Base-by-base conservation (phyloP, 64 coral and sea anemone species). In the Stichodactyla mertensii region DNA sequence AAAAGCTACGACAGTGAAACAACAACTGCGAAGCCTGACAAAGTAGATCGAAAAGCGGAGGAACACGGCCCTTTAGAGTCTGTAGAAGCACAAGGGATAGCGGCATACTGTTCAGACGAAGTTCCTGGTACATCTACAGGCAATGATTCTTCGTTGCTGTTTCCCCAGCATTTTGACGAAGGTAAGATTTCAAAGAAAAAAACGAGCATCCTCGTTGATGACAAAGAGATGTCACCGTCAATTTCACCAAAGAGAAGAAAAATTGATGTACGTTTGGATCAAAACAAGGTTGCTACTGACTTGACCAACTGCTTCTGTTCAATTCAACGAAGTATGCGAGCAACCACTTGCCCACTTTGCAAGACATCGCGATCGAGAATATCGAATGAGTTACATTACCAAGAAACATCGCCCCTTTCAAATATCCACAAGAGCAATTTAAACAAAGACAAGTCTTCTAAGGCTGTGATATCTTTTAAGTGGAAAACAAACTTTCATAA, bases 401-500 rank as follows among this genome's bases (percentile, higher is more conserved):
- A 31, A 61, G 64, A 54, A 16, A 57, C 8, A 12, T n/a, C 12
- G 7, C 55, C 4, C 26, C 52, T 7, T 6, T 23, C 56, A 16
- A 45, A 16, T 12, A 16, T 16, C 2, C 9, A 45, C 83, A 45
- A 45, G 1, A 45, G 36, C 36, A 45, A 45, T 45, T 45, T 45
- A 45, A 45, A 45, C 36, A 45, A 45, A 45, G 36, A 45, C 36
- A 78, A 22, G 82, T 16, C 67, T 62, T 56, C 27, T 23, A 31
- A 74, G 69, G 69, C 10, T 36, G 23, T 16, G 10, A 28, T 93
- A 74, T 78, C 87, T 70, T 54, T 45, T 55, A 54, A 90, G 55
- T 98, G 95, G 95, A 56, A 77, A 18, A 87, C 85, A 28, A 87
- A 51, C 82, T 82, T 98, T 9, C 71, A 92, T 74, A 94, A 98